phyloP scores from a whole-genome alignment of 2,888 invertebrate genomes.

The Eristalis intricaria region DNA sequence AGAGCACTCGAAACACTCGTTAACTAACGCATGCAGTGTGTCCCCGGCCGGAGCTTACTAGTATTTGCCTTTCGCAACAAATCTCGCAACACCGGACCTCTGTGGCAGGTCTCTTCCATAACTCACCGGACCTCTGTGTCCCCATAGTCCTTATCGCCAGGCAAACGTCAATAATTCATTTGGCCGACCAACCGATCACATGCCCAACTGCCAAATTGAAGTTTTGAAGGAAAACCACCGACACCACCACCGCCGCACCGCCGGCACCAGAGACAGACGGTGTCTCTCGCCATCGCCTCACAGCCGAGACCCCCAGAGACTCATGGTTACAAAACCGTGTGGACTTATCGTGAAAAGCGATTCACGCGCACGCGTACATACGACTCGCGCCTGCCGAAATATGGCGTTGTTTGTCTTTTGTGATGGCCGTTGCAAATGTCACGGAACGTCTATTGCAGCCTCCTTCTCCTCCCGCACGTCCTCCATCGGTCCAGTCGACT shows the following conservation, averaged over 20 bases:
- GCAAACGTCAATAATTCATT: conserved; percentile 65
- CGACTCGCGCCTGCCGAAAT: conserved; percentile 38
- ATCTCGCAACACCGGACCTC: conserved; percentile 1
- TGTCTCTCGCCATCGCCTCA: neutral
- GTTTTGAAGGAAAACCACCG: conserved; percentile 14
- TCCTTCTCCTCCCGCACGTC: conserved; percentile 18
- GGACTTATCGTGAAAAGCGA: conserved; percentile 68
- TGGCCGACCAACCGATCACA: conserved; percentile 63
- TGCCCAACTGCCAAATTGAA: conserved; percentile 54
- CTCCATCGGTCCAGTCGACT: conserved; percentile 18
- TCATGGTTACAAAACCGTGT: conserved; percentile 58
- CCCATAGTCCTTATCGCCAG: conserved; percentile 62
- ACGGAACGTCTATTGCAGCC: conserved; percentile 11
- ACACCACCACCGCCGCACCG: neutral
- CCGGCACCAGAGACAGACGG: neutral
- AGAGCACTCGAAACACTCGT: neutral
- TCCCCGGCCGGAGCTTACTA: neutral
- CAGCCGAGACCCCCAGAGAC: conserved; percentile 38
- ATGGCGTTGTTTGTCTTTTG: conserved; percentile 4
- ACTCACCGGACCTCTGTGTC: conserved; percentile 45
- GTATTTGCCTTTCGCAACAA: conserved; percentile 44
- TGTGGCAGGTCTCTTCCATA: conserved; percentile 25
- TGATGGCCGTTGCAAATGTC: conserved; percentile 56
- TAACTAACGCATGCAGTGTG: neutral
- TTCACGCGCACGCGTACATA: conserved; percentile 69